Base-by-base conservation (phyloP, 2,888 invertebrate species). In the Orchestes rusci region DNA sequence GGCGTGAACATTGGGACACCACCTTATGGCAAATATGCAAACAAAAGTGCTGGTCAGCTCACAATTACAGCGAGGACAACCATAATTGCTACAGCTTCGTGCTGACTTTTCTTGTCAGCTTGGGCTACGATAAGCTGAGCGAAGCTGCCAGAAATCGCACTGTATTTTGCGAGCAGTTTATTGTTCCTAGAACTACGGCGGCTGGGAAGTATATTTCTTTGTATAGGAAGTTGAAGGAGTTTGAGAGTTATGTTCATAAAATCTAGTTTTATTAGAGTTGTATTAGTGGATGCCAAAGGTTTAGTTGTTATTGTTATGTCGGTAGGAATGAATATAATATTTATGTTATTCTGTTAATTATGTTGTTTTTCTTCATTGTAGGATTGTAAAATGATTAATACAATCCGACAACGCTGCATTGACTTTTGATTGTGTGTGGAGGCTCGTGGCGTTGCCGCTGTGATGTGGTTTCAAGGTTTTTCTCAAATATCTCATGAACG, bases 1-100 rank as follows among this genome's bases (percentile, higher is more conserved):
- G 84, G 70, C 72, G 74, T 30, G 80, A 82, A 60, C 80, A 79
- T 57, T 87, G 87, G 82, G 74, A 85, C 69, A 65, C 70, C 61
- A 69, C 76, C 20, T 65, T 83, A 37, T 60, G 76, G 52, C 76
- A 80, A 73, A 79, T 82, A 36, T 73, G 75, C 57, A 70, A 73
- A 49, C 74, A 79, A 59, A 62, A 73, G 28, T 70, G 74, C 38
- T 87, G 86, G 86, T 76, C 76, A 37, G 66, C 79, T 16, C 70
- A 74, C 31, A 74, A 79, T 59, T 92, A 92, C 64, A 72, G 84
- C 60, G 84, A 86, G 69, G 77, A 79, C 51, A 73, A 74, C 32
- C 79, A 85, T 68, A 92, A 92, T 66, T 92, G 92, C 64, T 91
- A 89, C 61, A 82, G 83, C 32, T 92, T 92, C 69, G 87, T 91